These are phyloP conservation scores for Gobiocypris rarus DNA, from an alignment of 2,113 vertebrate genomes.

Conservation along the genomic window DNA sequence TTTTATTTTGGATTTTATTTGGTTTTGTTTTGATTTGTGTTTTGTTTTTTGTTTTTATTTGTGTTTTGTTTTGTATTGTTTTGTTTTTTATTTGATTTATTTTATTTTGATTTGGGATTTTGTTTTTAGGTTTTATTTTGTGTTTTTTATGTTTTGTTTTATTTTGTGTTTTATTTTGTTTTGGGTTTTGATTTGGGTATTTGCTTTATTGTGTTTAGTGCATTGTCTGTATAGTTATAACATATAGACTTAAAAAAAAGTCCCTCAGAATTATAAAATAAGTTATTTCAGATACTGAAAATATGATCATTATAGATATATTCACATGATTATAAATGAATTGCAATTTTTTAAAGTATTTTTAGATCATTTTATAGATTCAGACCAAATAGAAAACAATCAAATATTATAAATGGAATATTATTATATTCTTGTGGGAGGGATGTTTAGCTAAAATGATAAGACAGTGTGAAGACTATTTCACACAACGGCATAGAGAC, in stretches of 20 bases:
- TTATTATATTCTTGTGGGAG: background rate
- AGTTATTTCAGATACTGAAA: no score
- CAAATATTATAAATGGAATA: no score
- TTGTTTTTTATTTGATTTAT: background rate
- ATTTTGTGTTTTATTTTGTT: background rate
- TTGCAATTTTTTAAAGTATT: background rate
- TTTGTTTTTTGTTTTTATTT: background rate
- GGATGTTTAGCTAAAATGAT: conserved; percentile 18
- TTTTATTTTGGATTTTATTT: no score
- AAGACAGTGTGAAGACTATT: conserved; percentile 51
- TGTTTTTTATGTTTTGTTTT: background rate
- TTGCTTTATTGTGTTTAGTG: background rate
- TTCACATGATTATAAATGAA: no score
- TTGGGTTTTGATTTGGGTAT: no score
- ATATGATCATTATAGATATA: no score
- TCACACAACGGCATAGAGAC: conserved; percentile 38
- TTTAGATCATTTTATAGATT: background rate
- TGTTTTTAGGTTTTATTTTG: background rate
- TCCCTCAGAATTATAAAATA: background rate
- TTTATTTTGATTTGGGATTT: background rate
- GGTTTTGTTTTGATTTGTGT: background rate
- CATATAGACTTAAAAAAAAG: background rate
- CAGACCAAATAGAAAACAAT: background rate
- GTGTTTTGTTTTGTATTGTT: background rate
- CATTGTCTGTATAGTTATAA: background rate